phyloP scores from a whole-genome alignment of 2,797 vertebrate species.

The Peromyscus nudipes region DNA sequence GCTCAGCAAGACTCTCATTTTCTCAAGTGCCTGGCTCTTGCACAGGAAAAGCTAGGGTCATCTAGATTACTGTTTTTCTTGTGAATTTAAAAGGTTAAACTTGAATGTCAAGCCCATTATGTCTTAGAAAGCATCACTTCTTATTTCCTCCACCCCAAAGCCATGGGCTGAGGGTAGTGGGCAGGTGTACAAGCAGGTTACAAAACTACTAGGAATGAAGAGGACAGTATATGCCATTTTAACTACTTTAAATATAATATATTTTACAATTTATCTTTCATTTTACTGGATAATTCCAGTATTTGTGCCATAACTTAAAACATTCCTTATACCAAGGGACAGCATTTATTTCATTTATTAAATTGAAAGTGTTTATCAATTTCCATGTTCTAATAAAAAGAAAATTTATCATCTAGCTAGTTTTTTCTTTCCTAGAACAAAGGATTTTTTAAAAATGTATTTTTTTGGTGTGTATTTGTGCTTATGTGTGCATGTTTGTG shows the following conservation, averaged over 20 bases:
- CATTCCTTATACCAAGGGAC: neutral
- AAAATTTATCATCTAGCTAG: slow-evolving; percentile 41
- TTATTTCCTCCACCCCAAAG: neutral
- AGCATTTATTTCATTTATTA: slow-evolving; percentile 50
- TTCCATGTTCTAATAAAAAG: slow-evolving; percentile 50
- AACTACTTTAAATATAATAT: neutral
- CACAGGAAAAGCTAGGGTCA: neutral
- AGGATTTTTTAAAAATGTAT: neutral
- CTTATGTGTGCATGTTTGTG: neutral
- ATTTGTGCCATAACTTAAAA: neutral
- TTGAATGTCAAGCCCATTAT: slow-evolving; percentile 46
- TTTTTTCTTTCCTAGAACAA: neutral
- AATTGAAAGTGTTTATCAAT: slow-evolving; percentile 39
- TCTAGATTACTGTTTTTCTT: slow-evolving; percentile 39
- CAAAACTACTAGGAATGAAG: neutral
- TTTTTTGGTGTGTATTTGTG: neutral
- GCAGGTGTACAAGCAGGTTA: neutral
- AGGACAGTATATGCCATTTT: neutral
- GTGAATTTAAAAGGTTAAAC: slow-evolving; percentile 57
- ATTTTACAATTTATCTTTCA: slow-evolving; percentile 50
- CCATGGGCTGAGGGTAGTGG: neutral
- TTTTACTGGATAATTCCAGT: slow-evolving; percentile 51
- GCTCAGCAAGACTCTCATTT: slow-evolving; percentile 28
- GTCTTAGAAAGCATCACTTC: slow-evolving; percentile 44
- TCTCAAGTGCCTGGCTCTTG: neutral